Conservation (phyloP, 2,888 invertebrate species). For the Globia sparganii region DNA sequence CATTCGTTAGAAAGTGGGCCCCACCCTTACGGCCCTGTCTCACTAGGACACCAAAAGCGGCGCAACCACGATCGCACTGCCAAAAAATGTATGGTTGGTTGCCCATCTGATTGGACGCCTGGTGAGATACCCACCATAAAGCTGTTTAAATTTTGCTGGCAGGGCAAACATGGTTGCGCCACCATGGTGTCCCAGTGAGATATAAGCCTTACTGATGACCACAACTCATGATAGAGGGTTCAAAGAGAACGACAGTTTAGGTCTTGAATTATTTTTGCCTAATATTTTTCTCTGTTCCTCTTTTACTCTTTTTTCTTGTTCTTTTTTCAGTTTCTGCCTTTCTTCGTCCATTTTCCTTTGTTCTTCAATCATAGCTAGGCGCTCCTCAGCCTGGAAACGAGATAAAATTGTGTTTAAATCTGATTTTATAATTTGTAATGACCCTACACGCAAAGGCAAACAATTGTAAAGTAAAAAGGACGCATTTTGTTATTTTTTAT, state of each 20-base stretch:
- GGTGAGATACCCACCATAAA: background rate
- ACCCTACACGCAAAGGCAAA: background rate
- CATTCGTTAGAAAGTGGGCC: conserved; percentile 9
- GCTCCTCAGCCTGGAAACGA: conserved; percentile 96
- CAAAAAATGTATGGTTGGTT: background rate
- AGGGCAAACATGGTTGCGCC: background rate
- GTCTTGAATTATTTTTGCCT: conserved; percentile 99
- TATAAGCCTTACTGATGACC: conserved; percentile 18
- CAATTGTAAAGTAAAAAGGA: too few species aligned
- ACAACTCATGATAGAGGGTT: conserved; percentile 93
- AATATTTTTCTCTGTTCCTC: conserved; percentile 99
- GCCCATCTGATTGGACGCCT: background rate
- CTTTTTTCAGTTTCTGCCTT: conserved; percentile 97
- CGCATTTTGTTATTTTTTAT: too few species aligned
- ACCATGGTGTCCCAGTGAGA: background rate
- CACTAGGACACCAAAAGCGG: background rate
- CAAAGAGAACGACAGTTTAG: conserved; percentile 97
- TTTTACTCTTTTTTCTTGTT: conserved; percentile 97
- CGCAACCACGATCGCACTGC: background rate
- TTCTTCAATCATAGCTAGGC: conserved; percentile 98
- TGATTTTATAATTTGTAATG: conserved; percentile 3
- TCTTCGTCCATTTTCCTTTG: conserved; percentile 99
- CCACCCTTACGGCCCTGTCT: conserved; percentile 39
- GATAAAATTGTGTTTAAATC: background rate
- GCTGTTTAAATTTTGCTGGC: too few species aligned